Percentiles rank a stretch among this genome's conserved stretches.
Conservation (phyloP, 2,113 vertebrate species). For the Siniperca chuatsi region DNA sequence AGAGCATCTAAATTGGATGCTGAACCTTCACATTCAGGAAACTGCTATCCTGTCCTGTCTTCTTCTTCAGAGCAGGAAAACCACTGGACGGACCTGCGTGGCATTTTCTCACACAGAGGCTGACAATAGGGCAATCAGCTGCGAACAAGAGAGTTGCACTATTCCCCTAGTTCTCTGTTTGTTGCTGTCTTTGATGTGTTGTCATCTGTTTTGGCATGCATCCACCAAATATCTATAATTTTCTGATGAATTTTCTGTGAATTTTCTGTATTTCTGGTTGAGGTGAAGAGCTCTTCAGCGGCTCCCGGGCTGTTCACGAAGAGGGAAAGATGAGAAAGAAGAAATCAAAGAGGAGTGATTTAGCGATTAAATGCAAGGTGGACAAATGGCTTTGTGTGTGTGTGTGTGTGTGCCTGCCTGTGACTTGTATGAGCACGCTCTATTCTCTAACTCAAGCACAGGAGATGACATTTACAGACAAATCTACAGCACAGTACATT, state of each 20-base stretch:
- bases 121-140: conserved; percentile 51
- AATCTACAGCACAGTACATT: conserved; percentile 77
- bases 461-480: conserved; percentile 78
- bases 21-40: conserved; percentile 55
- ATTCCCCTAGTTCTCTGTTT: conserved; percentile 23
- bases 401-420: conserved; percentile 5
- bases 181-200: neutral
- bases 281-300: conserved; percentile 32
- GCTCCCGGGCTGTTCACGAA: conserved; percentile 28
- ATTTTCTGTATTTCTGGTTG: conserved; percentile 37
- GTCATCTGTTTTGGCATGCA: conserved; percentile 19
- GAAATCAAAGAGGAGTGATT: conserved; percentile 46
- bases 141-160: conserved; percentile 15
- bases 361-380: conserved; percentile 38
- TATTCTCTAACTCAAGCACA: conserved; percentile 69
- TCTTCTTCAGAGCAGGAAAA: conserved; percentile 64
- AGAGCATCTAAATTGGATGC: conserved; percentile 39
- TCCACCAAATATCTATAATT: conserved; percentile 26
- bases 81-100: conserved; percentile 13
- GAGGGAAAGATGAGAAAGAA: conserved; percentile 20
- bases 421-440: conserved; percentile 27
- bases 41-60: conserved; percentile 52
- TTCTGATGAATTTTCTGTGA: too few relatives aligned
- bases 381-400: conserved; percentile 43
- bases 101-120: conserved; percentile 59